Evolutionary conservation across 2,113 vertebrate genomes (phyloP).

Genomic region (Corythaixoides concolor): DNA sequence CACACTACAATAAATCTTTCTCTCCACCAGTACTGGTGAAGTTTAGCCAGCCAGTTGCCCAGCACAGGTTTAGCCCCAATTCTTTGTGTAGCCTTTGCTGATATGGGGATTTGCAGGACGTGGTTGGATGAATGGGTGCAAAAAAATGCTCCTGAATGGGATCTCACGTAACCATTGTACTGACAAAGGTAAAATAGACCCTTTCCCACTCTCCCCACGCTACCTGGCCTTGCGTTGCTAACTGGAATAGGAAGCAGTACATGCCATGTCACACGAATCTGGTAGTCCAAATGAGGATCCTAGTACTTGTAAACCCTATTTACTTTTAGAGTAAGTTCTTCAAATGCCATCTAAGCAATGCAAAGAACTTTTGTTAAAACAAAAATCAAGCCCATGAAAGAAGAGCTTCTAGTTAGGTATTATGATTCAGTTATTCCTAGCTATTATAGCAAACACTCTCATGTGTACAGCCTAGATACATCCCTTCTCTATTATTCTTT

Average conservation of each 20-base stretch:
- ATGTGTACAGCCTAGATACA: background rate
- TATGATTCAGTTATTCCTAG: background rate
- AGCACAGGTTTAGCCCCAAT: background rate
- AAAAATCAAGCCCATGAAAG: background rate
- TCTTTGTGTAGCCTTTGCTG: background rate
- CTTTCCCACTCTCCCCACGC: background rate
- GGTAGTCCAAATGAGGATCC: background rate
- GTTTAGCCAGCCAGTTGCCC: background rate
- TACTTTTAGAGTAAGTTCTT: background rate
- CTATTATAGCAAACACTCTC: background rate
- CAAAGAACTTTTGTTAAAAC: background rate
- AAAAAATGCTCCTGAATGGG: rapidly evolving
- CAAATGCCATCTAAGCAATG: background rate
- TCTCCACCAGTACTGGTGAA: background rate
- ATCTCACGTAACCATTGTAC: background rate
- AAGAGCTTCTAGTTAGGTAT: background rate
- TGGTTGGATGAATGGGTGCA: background rate
- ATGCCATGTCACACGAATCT: background rate
- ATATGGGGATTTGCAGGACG: background rate
- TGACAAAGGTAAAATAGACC: background rate
- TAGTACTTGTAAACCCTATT: background rate
- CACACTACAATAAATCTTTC: background rate
- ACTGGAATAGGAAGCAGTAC: too few species aligned
- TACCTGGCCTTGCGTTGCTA: background rate
- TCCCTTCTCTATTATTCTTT: background rate